These are phyloP conservation scores for Tigriopus californicus DNA, from an alignment of 2,888 invertebrate species.

Conservation along the genomic window DNA sequence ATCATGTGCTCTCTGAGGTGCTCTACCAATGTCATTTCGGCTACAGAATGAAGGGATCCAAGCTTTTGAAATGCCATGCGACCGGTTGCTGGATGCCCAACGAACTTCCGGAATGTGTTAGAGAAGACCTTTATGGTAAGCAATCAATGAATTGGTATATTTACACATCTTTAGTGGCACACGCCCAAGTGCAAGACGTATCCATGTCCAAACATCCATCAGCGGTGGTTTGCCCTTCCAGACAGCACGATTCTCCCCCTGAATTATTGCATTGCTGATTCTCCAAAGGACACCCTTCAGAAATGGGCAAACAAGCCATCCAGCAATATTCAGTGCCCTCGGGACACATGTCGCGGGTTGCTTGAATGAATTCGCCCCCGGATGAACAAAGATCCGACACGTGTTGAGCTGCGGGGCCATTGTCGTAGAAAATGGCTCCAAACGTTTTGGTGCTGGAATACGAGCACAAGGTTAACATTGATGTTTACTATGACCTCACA, in stretches of 20 bases:
- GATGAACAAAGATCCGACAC: neutral
- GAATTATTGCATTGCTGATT: too few relatives aligned
- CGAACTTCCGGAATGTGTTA: slow-evolving; percentile 16
- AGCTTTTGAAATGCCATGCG: slow-evolving; percentile 25
- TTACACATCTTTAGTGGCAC: neutral
- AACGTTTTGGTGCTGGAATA: neutral
- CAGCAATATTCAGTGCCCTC: neutral
- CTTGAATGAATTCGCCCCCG: neutral
- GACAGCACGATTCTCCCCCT: neutral
- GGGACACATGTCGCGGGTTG: neutral
- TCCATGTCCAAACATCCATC: neutral
- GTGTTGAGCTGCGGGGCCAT: neutral
- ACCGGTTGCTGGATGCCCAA: slow-evolving; percentile 30
- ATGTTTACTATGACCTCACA: neutral
- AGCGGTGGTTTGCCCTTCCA: neutral
- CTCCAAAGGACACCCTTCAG: neutral
- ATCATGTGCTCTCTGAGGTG: neutral
- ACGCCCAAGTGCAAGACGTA: neutral
- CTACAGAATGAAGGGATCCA: slow-evolving; percentile 2
- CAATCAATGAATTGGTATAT: too few relatives aligned
- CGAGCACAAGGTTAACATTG: neutral
- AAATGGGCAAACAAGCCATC: neutral
- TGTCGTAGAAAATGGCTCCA: neutral
- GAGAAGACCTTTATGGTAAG: slow-evolving; percentile 4
- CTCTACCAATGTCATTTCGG: slow-evolving; percentile 1